Conservation (phyloP, 1,140 invertebrate species). For the Magallana gigas region DNA sequence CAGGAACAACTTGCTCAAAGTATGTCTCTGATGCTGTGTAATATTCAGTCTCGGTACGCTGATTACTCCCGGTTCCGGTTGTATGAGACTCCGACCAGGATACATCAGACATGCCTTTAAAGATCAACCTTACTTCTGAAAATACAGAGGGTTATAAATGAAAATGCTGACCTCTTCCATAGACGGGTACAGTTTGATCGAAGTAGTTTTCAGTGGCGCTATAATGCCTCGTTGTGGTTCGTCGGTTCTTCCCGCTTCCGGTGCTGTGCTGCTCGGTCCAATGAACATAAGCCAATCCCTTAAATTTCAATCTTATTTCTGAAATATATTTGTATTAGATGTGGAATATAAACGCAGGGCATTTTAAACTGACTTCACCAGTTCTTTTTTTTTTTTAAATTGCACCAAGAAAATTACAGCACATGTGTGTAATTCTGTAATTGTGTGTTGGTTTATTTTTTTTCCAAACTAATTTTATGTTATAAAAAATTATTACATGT, state of each 20-base stretch:
- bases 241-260: constrained; percentile 67
- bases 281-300: constrained; percentile 67
- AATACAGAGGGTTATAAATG: not conserved
- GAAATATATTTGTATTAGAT: constrained; percentile 45
- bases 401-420: too few relatives aligned
- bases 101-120: constrained; percentile 65
- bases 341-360: not conserved
- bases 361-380: not conserved
- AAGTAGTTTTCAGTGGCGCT: constrained; percentile 69
- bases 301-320: constrained; percentile 69
- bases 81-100: constrained; percentile 69
- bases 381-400: too few relatives aligned
- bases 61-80: constrained; percentile 67
- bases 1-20: constrained; percentile 64
- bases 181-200: constrained; percentile 64
- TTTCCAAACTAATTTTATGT: too few relatives aligned
- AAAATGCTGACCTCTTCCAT: constrained; percentile 63
- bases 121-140: constrained; percentile 68
- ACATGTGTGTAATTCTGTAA: too few relatives aligned
- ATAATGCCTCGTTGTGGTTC: constrained; percentile 66
- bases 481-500: too few relatives aligned
- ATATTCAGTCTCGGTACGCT: constrained; percentile 62
- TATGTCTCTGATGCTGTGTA: constrained; percentile 67
- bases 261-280: constrained; percentile 69
- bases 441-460: too few relatives aligned